Evolutionary conservation across 2,113 vertebrate genomes (phyloP).

Genomic region (Octodon degus): DNA sequence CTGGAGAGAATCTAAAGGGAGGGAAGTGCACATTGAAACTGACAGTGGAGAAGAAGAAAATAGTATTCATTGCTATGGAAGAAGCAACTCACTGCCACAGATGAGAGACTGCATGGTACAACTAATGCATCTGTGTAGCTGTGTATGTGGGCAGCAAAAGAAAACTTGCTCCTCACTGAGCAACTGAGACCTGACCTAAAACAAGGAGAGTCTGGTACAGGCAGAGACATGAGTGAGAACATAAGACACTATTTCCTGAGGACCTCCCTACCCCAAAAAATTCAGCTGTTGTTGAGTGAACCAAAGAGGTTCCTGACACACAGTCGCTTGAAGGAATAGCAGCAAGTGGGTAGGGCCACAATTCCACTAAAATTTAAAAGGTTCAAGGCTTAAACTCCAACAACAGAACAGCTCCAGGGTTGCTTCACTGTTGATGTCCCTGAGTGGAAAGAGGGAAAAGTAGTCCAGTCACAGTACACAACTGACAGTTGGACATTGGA

Average conservation of each 20-base stretch:
- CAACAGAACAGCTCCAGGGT: background rate
- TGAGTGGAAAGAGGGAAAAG: background rate
- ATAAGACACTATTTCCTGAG: background rate
- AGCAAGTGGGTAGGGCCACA: background rate
- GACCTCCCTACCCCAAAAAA: background rate
- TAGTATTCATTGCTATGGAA: background rate
- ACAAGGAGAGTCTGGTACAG: too few species aligned
- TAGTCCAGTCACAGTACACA: background rate
- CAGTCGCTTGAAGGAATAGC: background rate
- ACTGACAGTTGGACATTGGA: background rate
- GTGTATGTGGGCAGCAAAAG: too few species aligned
- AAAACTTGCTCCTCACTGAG: too few species aligned
- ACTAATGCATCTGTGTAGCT: background rate
- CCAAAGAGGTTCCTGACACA: background rate
- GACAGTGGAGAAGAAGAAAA: background rate
- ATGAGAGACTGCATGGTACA: background rate
- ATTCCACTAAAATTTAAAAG: background rate
- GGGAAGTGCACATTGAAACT: background rate
- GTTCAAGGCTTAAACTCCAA: background rate
- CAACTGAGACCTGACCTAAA: too few species aligned
- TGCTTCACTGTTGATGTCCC: background rate
- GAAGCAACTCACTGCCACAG: background rate
- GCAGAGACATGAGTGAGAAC: background rate
- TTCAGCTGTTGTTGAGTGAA: background rate
- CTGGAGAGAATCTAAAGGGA: background rate